Base-by-base conservation (phyloP, 2,888 invertebrate species). In the Neoascia interrupta region DNA sequence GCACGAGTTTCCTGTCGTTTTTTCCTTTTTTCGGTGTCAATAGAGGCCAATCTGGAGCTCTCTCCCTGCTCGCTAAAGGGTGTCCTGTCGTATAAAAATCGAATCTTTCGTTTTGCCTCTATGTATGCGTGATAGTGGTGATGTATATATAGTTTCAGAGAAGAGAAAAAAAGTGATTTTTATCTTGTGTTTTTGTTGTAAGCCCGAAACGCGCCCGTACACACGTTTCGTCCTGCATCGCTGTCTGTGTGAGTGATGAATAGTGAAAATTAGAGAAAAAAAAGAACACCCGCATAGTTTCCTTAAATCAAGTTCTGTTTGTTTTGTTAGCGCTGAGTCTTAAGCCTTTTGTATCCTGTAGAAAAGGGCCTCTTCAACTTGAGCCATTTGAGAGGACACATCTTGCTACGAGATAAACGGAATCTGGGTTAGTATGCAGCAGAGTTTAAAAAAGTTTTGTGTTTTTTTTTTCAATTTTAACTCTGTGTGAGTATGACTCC, bases 371-470 rank as follows among this genome's bases (percentile, higher is more conserved):
- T n/a, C 5, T 23, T 23, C 16, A 54, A 16, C 37, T 39, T 26
- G 8, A 16, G 16, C 37, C 10, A 5, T 23, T 37, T 16, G 15
- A 1, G 1, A 5, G 3, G 6, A 18, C 4, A 19, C 34, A 39
- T 26, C 16, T 37, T 51, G 31, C 15, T n/a, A n/a, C n/a, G n/a
- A 47, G 16, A 26, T 41, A 61, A 60, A 26, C 6, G 6, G 28
- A 45, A 63, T 56, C 31, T 8, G 49, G 61, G 75, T 75, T 36
- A 43, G 75, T 69, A 61, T 60, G 43, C 8, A 66, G 63, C 75
- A 69, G 75, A 63, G 56, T 61, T 56, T 11, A 21, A 18, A 11
- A n/a, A n/a, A n/a, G n/a, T n/a, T n/a, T n/a, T n/a, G n/a, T n/a
- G n/a, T n/a, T n/a, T n/a, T n/a, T n/a, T n/a, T n/a, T n/a, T n/a